Evolutionary conservation across 1,140 invertebrate species (phyloP), one percentile per base, ranked within the genome.

Genomic region (Penaeus chinensis): DNA sequence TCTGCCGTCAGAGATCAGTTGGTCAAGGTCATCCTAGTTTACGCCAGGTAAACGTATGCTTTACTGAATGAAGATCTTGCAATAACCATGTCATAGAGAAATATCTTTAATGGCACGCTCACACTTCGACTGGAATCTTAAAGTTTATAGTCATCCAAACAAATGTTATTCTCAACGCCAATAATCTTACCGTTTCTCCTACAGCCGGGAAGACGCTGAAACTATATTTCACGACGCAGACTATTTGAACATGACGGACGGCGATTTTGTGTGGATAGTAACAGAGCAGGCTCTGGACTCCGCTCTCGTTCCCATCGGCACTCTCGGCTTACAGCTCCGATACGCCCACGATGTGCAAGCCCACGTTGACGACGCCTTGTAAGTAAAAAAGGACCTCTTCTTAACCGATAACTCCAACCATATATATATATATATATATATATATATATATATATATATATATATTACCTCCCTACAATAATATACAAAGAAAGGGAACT

Each of bases 221-320:
- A 94, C 96, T 63, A 97, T 99, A 91, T 99, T 98, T 92, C 93
- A 95, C 83, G 96, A 98, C 93, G 97, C 98, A 3, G 94, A 95
- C 0, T 93, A 93, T 65, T 93, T 97, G 74, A 98, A 98, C 91
- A 96, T 99, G 95, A 98, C 97, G 0, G 95, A 95, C 19, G 94
- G 95, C 74, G 97, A 96, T 47, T 97, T 97, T 92, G 97, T 98
- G 27, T 99, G 98, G 98, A 95, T 99, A 91, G 97, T 98, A 3
- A 98, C 97, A 4, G 98, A 99, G 92, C 97, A 98, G 92, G 97
- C 97, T 7, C 93, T 99, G 87, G 94, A 95, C 89, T 96, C 97
- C 22, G 93, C 94, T 37, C 98, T 97, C 92, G 95, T 95, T 74
- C 97, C 97, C 4, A 95, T 96, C 91, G 98, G 98, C 81, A 94